These are phyloP conservation scores for Neoarius graeffei DNA, from an alignment of 2,113 vertebrate genomes.

Conservation along the genomic window DNA sequence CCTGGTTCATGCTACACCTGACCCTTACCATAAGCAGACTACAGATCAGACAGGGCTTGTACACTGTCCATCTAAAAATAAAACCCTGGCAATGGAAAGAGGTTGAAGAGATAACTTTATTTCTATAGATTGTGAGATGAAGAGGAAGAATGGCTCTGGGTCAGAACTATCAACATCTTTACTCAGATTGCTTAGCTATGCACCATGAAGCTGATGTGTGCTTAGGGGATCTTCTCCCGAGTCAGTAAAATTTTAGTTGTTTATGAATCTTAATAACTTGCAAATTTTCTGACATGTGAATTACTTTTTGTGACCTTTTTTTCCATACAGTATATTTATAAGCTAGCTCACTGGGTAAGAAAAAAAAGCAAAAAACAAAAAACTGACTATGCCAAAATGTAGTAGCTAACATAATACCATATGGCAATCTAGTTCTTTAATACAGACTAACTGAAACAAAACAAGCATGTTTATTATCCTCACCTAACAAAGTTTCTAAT, in stretches of 20 bases:
- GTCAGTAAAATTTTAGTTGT: not conserved
- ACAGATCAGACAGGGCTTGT: not conserved
- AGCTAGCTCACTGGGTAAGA: not conserved
- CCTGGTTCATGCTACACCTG: constrained; percentile 3
- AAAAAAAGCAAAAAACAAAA: not conserved
- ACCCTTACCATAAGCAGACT: not conserved
- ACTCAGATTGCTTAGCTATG: not conserved
- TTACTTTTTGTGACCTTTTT: not conserved
- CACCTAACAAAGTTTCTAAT: not conserved
- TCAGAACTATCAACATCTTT: not conserved
- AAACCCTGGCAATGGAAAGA: not conserved
- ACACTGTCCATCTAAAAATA: not conserved
- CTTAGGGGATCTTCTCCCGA: not conserved
- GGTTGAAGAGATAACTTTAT: not conserved
- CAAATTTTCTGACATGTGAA: not conserved
- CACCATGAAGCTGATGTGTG: not conserved
- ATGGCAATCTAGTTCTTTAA: not conserved
- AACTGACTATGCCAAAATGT: not conserved
- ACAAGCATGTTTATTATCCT: not conserved
- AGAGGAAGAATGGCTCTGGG: not conserved
- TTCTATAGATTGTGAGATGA: not conserved
- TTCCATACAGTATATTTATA: not conserved
- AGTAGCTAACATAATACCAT: not conserved
- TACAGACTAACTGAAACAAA: not conserved
- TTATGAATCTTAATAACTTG: not conserved